Percentiles rank a stretch among this genome's conserved stretches.
These are phyloP conservation scores for Peromyscus aztecus DNA, from an alignment of 2,797 vertebrate species.

Conservation along the genomic window DNA sequence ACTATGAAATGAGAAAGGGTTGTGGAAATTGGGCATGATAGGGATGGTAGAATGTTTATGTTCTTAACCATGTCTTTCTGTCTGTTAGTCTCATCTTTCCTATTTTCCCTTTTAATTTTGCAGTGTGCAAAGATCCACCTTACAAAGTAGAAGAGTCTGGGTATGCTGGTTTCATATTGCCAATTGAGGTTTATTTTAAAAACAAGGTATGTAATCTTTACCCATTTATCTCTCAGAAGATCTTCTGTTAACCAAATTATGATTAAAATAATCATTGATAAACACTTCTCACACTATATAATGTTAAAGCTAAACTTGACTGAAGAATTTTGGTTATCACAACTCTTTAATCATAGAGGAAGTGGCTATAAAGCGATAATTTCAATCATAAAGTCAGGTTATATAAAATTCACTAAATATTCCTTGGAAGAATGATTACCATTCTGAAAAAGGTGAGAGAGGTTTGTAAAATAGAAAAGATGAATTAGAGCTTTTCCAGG, in stretches of 20 bases:
- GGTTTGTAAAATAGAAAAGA: constrained; percentile 55
- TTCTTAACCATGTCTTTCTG: not conserved
- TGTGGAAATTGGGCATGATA: not conserved
- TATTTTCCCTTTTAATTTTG: constrained; percentile 83
- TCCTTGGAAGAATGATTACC: constrained; percentile 44
- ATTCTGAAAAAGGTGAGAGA: constrained; percentile 55
- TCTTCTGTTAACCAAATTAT: constrained; percentile 55
- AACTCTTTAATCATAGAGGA: constrained; percentile 60
- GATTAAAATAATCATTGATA: constrained; percentile 64
- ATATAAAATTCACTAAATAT: constrained; percentile 60
- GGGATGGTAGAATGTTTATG: not conserved
- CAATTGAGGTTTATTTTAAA: constrained; percentile 99
- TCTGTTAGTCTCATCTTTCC: constrained; percentile 60
- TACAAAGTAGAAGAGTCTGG: constrained; percentile 99
- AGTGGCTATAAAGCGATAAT: constrained; percentile 53
- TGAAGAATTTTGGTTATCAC: constrained; percentile 31
- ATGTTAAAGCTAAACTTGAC: constrained; percentile 63
- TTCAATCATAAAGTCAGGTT: constrained; percentile 54
- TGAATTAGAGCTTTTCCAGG: constrained; percentile 18
- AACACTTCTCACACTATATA: constrained; percentile 29
- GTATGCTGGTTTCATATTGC: constrained; percentile 99
- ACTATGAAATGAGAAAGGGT: not conserved
- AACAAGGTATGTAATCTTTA: constrained; percentile 93
- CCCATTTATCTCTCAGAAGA: constrained; percentile 61
- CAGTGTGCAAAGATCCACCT: constrained; percentile 98